Conservation (phyloP, 1,140 invertebrate genomes). For the Agrypnia vestita region DNA sequence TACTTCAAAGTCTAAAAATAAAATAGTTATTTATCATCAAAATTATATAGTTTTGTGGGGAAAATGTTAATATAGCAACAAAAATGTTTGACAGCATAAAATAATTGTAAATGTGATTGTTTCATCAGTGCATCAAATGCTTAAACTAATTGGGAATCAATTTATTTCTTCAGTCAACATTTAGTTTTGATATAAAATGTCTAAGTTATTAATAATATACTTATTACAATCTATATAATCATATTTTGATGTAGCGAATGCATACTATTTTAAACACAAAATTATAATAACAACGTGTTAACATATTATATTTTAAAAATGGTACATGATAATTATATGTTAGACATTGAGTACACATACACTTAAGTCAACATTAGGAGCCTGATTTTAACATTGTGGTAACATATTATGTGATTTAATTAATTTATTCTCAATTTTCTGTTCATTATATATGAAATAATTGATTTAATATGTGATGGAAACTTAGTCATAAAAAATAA, state of each 20-base stretch:
- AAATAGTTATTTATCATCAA: too few species aligned
- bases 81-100: background rate
- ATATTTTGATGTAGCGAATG: background rate
- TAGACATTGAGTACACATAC: conserved; percentile 23
- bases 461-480: background rate
- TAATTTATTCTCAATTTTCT: conserved; percentile 17
- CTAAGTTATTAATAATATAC: conserved; percentile 25
- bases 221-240: background rate
- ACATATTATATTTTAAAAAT: conserved; percentile 34
- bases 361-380: background rate
- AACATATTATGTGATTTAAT: conserved; percentile 1
- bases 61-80: background rate
- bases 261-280: conserved; percentile 25
- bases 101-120: conserved; percentile 23
- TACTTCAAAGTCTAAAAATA: too few species aligned
- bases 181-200: conserved; percentile 28
- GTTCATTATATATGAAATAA: background rate
- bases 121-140: conserved; percentile 36
- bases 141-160: conserved; percentile 38
- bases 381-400: conserved; percentile 27
- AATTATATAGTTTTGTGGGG: background rate
- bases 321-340: background rate
- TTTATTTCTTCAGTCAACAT: conserved; percentile 19
- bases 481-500: background rate
- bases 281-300: conserved; percentile 1